Base-by-base conservation (phyloP, 2,888 invertebrate genomes). In the Ormyrus nitidulus region DNA sequence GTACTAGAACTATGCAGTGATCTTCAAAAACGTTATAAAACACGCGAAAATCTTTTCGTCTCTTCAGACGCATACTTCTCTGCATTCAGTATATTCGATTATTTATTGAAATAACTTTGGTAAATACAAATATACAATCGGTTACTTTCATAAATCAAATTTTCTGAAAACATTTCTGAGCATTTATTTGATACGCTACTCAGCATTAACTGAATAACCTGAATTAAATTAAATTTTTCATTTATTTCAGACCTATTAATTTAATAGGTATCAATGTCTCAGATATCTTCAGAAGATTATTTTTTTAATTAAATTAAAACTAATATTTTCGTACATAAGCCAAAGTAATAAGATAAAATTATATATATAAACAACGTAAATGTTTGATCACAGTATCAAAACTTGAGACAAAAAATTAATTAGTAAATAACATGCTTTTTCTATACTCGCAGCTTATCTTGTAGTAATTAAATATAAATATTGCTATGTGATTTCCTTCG, bases 1-100 rank as follows among this genome's bases (percentile, higher is more conserved):
- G 85, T 86, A 86, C 85, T 83, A 81, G 56, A 82, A 74, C 84
- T 85, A 83, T 79, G 82, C 84, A 81, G 76, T 83, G 77, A 73
- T 80, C 34, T 61, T 78, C 66, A 72, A 71, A 74, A 69, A 64
- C 73, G 77, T 64, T 80, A 77, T 81, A 83, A 81, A 83, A 78
- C 73, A 81, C 74, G 74, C 77, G 77, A 75, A 59, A 65, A 79
- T 34, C 77, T 19, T 49, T 76, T 75, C 53, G 53, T 46, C 13
- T 19, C n/a, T 34, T 11, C 65, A 74, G 62, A 71, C 61, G 58
- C 51, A 62, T 51, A 65, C 53, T 53, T 64, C 49, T 34, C 54
- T 69, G 65, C 80, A 74, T 70, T 75, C 54, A 49, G 49, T 78
- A 66, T 48, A 6, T 46, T 64, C 34, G n/a, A 10, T 46, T 19